Evolutionary conservation across 2,113 vertebrate genomes (phyloP).

Genomic region (Hippotragus niger): DNA sequence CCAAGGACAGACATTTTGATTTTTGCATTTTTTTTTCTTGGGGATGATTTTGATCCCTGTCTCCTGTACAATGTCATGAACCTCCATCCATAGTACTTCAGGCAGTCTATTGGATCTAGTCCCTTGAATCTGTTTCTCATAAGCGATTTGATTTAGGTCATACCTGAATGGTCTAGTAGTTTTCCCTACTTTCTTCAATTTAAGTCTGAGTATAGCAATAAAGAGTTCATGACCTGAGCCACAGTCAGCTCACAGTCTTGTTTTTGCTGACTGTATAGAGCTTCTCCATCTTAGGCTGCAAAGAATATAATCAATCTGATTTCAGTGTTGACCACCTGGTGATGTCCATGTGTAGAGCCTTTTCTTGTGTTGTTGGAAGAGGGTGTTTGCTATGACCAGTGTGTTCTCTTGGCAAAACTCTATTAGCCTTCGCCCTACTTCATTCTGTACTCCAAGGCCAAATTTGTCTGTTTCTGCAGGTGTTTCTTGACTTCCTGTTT

Average conservation of each 20-base stretch:
- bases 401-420: background rate
- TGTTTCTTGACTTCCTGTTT: background rate
- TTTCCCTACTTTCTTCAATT: background rate
- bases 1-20: background rate
- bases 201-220: background rate
- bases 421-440: background rate
- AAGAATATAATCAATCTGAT: background rate
- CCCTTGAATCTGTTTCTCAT: background rate
- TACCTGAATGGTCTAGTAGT: background rate
- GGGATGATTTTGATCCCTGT: background rate
- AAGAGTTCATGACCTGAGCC: background rate
- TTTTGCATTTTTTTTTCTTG: background rate
- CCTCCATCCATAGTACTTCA: background rate
- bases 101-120: background rate
- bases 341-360: background rate
- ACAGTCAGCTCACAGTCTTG: background rate
- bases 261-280: background rate
- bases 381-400: background rate
- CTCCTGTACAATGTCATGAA: background rate
- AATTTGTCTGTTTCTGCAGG: background rate
- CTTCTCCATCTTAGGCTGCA: background rate
- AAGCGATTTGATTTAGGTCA: background rate
- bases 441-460: background rate
- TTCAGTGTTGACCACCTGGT: background rate
- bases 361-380: background rate